Conservation (phyloP, 2,797 vertebrate species). For the Leuciscus waleckii region DNA sequence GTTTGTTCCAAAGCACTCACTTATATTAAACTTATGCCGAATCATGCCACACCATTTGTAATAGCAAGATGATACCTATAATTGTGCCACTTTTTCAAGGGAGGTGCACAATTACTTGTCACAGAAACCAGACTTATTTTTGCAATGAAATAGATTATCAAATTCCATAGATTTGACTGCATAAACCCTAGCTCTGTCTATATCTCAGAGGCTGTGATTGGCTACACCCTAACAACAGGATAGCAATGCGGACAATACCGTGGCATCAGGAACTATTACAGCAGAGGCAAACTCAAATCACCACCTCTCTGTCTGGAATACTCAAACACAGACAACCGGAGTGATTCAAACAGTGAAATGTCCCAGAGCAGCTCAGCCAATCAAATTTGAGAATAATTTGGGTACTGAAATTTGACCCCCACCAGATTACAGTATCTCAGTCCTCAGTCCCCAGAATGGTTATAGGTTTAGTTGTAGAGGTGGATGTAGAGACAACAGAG, state of each 20-base stretch:
- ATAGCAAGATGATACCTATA: neutral
- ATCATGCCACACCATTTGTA: neutral
- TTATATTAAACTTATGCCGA: neutral
- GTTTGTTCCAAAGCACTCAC: neutral
- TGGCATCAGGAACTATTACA: neutral
- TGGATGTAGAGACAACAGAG: neutral
- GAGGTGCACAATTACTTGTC: neutral
- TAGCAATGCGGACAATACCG: no score
- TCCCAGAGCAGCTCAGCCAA: no score
- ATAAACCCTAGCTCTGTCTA: no score
- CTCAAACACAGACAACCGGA: neutral
- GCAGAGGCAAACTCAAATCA: no score
- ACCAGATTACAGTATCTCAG: neutral
- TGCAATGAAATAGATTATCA: no score
- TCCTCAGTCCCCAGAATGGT: neutral
- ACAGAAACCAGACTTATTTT: neutral
- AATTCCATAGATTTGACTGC: no score
- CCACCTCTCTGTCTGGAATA: neutral
- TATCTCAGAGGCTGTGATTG: no score
- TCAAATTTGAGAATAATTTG: no score
- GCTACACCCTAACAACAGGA: no score
- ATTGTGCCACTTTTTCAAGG: neutral
- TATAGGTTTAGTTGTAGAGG: neutral
- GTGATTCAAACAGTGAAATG: neutral
- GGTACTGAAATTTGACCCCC: no score